These are phyloP conservation scores for Apteryx mantelli DNA, from an alignment of 2,113 vertebrate species.

Conservation along the genomic window DNA sequence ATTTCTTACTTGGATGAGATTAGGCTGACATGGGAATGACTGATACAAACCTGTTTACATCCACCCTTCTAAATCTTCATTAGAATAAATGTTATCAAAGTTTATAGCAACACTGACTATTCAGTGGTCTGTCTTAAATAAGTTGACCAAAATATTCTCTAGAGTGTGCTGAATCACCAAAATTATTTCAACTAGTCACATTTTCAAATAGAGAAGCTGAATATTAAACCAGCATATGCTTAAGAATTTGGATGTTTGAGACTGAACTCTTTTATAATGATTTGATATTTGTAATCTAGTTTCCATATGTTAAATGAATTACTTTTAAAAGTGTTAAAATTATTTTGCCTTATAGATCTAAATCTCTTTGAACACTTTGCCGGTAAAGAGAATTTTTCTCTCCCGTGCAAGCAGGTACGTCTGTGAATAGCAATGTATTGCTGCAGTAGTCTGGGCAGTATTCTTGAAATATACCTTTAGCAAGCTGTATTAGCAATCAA, in stretches of 20 bases:
- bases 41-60: background rate
- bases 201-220: background rate
- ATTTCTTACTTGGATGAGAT: background rate
- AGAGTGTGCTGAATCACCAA: background rate
- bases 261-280: background rate
- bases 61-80: background rate
- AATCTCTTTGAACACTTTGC: background rate
- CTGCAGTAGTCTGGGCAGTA: background rate
- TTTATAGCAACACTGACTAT: background rate
- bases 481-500: background rate
- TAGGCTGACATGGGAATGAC: background rate
- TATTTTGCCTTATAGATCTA: background rate
- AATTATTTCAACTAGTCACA: background rate
- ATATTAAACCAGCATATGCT: background rate
- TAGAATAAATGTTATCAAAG: background rate
- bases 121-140: background rate
- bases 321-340: background rate
- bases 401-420: background rate
- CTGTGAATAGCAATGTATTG: background rate
- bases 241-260: background rate
- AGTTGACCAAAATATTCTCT: background rate
- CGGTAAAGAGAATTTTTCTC: background rate
- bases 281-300: background rate
- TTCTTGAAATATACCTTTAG: background rate
- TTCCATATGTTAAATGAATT: background rate